Evolutionary conservation across 53 echinoderm and acorn worm species (phyloP), one percentile per base, ranked within the genome.

Genomic region (Henricia sp.): DNA sequence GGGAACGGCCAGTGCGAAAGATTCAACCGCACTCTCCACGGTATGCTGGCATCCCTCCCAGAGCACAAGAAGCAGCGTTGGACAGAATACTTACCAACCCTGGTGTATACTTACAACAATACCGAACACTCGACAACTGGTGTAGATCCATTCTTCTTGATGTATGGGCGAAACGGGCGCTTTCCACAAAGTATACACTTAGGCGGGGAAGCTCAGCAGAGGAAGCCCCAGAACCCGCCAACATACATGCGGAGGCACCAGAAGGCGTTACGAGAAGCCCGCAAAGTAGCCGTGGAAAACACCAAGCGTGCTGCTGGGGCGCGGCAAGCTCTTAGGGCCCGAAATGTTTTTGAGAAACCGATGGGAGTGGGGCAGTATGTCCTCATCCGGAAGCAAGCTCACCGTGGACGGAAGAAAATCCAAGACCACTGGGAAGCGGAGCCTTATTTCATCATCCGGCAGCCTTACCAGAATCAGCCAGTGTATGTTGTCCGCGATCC

Each of bases 31-130:
- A 91, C 87, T 0, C 85, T 91, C 17, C 43, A 85, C 9, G 74
- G 83, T 5, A 40, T 91, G 91, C 70, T 87, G 33, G 91, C 85
- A 21, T 83, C 91, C 60, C 57, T 91, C 14, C 85, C 78, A 30
- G 76, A 77, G 19, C 84, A 88, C 11, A 91, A 88, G 70, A 88
- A 88, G 63, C 48, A 84, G 35, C 44, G 71, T 20, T 82, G 82
- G 82, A 20, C 82, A 13, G 67, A 65, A 16, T 83, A 68, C 51
- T 29, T 83, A 21, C 51, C 83, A 23, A 24, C 46, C 20, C 68
- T 83, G 20, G 68, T 83, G 33, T 83, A 56, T 67, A 36, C 83
- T 1, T 83, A 83, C 83, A 83, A 83, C 83, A 83, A 83, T 33
- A 46, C 83, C 25, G 10, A 25, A 12, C 67, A 83, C 39, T 83